These are phyloP conservation scores for Pungitius pungitius DNA, from an alignment of 2,113 vertebrate genomes.

Conservation along the genomic window DNA sequence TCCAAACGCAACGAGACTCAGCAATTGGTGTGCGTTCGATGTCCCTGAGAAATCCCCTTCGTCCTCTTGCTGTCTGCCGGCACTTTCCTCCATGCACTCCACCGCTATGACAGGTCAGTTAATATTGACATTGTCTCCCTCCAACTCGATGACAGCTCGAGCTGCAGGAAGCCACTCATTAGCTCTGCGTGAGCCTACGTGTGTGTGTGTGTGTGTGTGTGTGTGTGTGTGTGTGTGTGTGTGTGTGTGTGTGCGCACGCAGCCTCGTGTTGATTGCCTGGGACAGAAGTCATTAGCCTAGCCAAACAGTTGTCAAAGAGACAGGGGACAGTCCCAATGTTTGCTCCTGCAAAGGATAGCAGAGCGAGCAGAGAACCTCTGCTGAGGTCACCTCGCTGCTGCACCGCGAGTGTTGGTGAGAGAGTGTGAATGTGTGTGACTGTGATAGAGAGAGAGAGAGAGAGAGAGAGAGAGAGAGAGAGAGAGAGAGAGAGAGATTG, in stretches of 20 bases:
- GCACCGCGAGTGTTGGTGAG: slow-evolving; percentile 7
- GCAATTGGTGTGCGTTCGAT: slow-evolving; percentile 38
- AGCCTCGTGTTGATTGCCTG: slow-evolving; percentile 40
- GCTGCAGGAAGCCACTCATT: slow-evolving; percentile 71
- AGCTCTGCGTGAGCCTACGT: slow-evolving; percentile 43
- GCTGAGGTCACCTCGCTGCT: slow-evolving; percentile 30
- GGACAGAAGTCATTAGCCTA: slow-evolving; percentile 67
- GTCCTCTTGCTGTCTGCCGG: slow-evolving; percentile 26
- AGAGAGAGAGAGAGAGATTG: slow-evolving; percentile 6
- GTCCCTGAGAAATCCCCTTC: slow-evolving; percentile 17
- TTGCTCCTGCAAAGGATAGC: slow-evolving; percentile 54
- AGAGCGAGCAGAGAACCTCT: slow-evolving; percentile 46
- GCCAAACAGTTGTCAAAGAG: slow-evolving; percentile 73
- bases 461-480: background rate
- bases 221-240: background rate
- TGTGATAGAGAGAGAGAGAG: background rate
- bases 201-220: background rate
- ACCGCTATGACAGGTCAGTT: slow-evolving; percentile 70
- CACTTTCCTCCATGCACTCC: slow-evolving; percentile 49
- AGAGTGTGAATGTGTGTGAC: slow-evolving; percentile 17
- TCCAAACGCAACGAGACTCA: slow-evolving; percentile 29
- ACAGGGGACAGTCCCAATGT: slow-evolving; percentile 54
- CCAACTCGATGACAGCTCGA: slow-evolving; percentile 63
- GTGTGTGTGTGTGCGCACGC: background rate
- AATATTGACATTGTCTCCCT: slow-evolving; percentile 76